These are phyloP conservation scores for Eospalax fontanierii DNA, from an alignment of 2,797 vertebrate species.

Conservation along the genomic window DNA sequence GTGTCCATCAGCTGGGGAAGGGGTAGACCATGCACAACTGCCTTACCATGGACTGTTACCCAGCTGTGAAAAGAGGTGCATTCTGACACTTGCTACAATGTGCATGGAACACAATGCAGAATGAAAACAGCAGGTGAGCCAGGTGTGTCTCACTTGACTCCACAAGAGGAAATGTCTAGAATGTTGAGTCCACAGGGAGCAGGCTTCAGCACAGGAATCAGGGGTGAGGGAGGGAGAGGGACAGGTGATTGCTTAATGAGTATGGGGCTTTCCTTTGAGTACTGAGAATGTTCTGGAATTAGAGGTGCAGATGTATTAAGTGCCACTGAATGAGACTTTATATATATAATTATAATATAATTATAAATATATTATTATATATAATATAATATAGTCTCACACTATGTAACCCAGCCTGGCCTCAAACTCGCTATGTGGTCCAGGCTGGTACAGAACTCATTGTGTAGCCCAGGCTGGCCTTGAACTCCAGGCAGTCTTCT, in stretches of 20 bases:
- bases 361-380: too few relatives aligned
- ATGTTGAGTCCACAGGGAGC: not conserved
- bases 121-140: not conserved
- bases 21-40: rapidly evolving
- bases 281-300: not conserved
- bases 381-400: too few relatives aligned
- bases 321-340: not conserved
- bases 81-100: not conserved
- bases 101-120: not conserved
- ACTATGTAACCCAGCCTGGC: not conserved
- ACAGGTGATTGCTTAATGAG: not conserved
- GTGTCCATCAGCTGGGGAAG: rapidly evolving
- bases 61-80: not conserved
- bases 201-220: not conserved
- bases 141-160: too few relatives aligned
- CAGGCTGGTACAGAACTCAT: not conserved
- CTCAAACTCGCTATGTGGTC: not conserved
- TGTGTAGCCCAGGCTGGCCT: not conserved
- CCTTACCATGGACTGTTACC: not conserved
- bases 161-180: not conserved
- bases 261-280: not conserved
- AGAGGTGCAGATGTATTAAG: not conserved
- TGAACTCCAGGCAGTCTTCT: not conserved
- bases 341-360: too few relatives aligned
- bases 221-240: not conserved